These are phyloP conservation scores for Synodontis membranacea DNA, from an alignment of 2,113 vertebrate genomes.

Conservation along the genomic window DNA sequence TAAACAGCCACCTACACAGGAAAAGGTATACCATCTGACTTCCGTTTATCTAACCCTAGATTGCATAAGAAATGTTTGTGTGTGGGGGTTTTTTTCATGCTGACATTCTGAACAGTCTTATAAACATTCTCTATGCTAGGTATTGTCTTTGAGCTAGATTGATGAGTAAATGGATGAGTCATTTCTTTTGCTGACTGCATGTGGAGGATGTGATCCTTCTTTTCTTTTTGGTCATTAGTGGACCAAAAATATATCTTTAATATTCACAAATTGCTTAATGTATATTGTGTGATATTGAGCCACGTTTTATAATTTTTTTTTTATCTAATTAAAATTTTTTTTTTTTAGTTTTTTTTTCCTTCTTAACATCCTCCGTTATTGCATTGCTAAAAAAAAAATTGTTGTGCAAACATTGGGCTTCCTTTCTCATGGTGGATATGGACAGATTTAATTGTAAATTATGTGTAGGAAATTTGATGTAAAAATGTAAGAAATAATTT, in stretches of 20 bases:
- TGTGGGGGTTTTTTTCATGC: neutral
- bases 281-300: neutral
- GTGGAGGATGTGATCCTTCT: neutral
- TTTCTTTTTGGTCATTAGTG: neutral
- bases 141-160: neutral
- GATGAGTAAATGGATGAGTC: neutral
- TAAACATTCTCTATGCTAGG: neutral
- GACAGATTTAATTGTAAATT: neutral
- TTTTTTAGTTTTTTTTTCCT: too few species aligned
- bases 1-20: slow-evolving; percentile 7
- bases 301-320: neutral
- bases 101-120: neutral
- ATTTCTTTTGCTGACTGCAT: neutral
- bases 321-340: neutral
- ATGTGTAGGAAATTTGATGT: neutral
- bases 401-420: neutral
- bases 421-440: neutral
- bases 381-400: neutral
- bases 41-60: neutral
- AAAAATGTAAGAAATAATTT: too few species aligned
- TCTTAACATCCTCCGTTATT: too few species aligned
- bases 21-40: slow-evolving; percentile 39
- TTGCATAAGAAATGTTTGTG: neutral
- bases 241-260: neutral
- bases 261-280: neutral